phyloP scores from a whole-genome alignment of 2,113 vertebrate species.

The Aphyosemion australe region DNA sequence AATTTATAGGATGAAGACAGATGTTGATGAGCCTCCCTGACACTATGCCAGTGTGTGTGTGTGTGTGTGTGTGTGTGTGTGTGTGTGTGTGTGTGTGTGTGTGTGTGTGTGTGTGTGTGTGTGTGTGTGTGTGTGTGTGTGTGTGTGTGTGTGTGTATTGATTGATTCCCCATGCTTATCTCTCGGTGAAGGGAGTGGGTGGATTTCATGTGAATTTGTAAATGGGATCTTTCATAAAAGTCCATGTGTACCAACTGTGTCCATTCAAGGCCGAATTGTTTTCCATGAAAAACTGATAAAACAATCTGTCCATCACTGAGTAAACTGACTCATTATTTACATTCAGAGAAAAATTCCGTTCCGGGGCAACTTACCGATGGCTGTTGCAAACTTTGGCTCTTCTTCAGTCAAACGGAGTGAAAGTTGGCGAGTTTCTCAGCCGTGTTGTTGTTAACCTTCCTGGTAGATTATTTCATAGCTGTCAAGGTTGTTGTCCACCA shows the following conservation, averaged over 20 bases:
- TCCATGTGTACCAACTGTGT: slow-evolving; percentile 78
- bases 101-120: slow-evolving; percentile 8
- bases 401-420: slow-evolving; percentile 39
- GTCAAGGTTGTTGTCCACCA: slow-evolving; percentile 64
- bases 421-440: slow-evolving; percentile 53
- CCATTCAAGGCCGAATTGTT: slow-evolving; percentile 83
- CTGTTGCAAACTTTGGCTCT: slow-evolving; percentile 39
- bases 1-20: background rate
- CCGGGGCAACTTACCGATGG: slow-evolving; percentile 51
- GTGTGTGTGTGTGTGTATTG: slow-evolving; percentile 72
- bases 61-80: background rate
- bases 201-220: slow-evolving; percentile 77
- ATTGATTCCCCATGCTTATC: slow-evolving; percentile 79
- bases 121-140: background rate
- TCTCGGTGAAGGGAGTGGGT: slow-evolving; percentile 34
- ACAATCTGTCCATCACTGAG: slow-evolving; percentile 77
- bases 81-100: slow-evolving; percentile 44
- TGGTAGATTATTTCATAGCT: slow-evolving; percentile 80
- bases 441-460: slow-evolving; percentile 70
- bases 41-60: slow-evolving; percentile 21
- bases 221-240: slow-evolving; percentile 84
- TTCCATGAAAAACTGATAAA: slow-evolving; percentile 81
- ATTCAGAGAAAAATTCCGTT: slow-evolving; percentile 74
- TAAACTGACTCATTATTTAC: slow-evolving; percentile 82
- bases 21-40: slow-evolving; percentile 1